phyloP scores from a whole-genome alignment of 23 tunicate species.

The Oikopleura albicans region DNA sequence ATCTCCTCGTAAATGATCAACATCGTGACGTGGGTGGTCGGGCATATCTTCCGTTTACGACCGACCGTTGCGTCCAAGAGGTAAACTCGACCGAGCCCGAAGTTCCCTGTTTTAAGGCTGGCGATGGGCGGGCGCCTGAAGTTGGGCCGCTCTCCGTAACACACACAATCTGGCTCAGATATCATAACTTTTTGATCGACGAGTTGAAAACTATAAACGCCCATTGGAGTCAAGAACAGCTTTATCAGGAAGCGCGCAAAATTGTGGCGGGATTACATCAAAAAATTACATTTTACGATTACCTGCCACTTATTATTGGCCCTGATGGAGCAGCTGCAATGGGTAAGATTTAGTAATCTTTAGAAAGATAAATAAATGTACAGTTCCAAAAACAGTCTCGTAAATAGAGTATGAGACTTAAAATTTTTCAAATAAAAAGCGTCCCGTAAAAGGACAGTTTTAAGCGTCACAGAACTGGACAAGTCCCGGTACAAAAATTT shows the following conservation, averaged over 20 bases:
- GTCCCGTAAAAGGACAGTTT: too few relatives aligned
- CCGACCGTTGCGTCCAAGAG: constrained; percentile 85
- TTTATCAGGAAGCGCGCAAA: constrained; percentile 85
- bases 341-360: constrained; percentile 38
- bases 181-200: constrained; percentile 60
- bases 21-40: constrained; percentile 19
- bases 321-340: constrained; percentile 33
- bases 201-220: constrained; percentile 34
- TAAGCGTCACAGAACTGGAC: too few relatives aligned
- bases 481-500: too few relatives aligned
- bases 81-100: constrained; percentile 59
- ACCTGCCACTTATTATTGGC: constrained; percentile 77
- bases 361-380: too few relatives aligned
- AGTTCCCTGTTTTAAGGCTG: constrained; percentile 78
- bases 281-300: constrained; percentile 53
- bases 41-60: constrained; percentile 64
- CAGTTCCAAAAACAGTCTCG: too few relatives aligned
- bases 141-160: constrained; percentile 28
- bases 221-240: constrained; percentile 61
- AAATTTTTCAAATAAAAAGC: too few relatives aligned
- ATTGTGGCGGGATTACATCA: constrained; percentile 85
- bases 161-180: constrained; percentile 83
- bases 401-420: too few relatives aligned
- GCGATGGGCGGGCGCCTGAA: constrained; percentile 49
- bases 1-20: not conserved